phyloP scores from a whole-genome alignment of 2,888 invertebrate genomes.

The Dasypogon diadema region DNA sequence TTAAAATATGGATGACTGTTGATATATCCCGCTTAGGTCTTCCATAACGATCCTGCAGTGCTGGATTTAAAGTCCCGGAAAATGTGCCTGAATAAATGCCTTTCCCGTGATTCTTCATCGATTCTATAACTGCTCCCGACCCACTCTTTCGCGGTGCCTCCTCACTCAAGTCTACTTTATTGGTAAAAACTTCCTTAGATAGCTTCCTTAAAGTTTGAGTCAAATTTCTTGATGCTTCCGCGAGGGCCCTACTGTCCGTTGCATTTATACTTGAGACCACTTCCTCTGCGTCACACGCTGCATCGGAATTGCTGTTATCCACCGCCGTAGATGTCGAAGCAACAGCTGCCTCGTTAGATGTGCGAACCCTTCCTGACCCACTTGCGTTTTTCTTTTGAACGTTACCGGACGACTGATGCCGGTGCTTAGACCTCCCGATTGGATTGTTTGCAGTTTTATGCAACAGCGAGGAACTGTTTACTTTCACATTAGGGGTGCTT shows the following conservation, averaged over 20 bases:
- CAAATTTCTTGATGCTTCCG: conserved; percentile 91
- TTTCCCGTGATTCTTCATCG: conserved; percentile 93
- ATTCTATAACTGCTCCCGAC: conserved; percentile 89
- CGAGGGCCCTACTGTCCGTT: conserved; percentile 79
- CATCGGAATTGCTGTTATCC: conserved; percentile 45
- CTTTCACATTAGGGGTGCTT: conserved; percentile 57
- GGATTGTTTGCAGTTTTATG: conserved; percentile 68
- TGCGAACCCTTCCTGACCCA: conserved; percentile 55
- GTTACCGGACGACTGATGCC: conserved; percentile 58
- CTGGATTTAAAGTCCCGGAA: conserved; percentile 93
- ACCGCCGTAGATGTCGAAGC: conserved; percentile 51
- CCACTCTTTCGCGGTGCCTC: conserved; percentile 69
- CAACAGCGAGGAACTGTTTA: conserved; percentile 57
- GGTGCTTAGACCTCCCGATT: conserved; percentile 64
- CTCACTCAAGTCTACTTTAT: conserved; percentile 71
- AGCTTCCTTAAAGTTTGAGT: conserved; percentile 91
- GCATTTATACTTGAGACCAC: conserved; percentile 52
- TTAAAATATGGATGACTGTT: conserved; percentile 95
- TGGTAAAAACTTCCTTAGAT: conserved; percentile 88
- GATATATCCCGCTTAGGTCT: conserved; percentile 93
- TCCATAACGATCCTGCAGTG: conserved; percentile 91
- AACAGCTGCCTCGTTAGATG: conserved; percentile 21
- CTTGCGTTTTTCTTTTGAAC: conserved; percentile 11
- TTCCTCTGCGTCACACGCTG: conserved; percentile 45
- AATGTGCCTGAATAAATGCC: conserved; percentile 97